Percentiles rank a stretch among this genome's conserved stretches.
Conservation (phyloP, 2,888 invertebrate genomes). For the Tenthredo livida region DNA sequence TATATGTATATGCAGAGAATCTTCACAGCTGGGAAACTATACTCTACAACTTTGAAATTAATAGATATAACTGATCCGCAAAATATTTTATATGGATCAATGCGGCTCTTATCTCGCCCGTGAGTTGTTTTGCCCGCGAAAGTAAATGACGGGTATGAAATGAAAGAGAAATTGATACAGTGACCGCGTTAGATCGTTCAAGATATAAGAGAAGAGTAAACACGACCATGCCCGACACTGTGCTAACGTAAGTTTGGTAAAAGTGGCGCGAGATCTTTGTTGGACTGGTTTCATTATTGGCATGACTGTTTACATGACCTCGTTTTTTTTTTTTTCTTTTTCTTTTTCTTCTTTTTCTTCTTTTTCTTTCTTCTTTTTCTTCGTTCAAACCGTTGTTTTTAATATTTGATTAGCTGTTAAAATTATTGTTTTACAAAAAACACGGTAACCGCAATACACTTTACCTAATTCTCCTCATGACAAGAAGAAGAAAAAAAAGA, state of each 20-base stretch:
- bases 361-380: neutral
- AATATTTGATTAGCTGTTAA: neutral
- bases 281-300: conserved; percentile 10
- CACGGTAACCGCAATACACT: neutral
- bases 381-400: neutral
- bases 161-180: neutral
- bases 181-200: neutral
- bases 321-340: neutral
- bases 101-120: neutral
- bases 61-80: neutral
- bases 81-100: neutral
- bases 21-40: neutral
- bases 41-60: neutral
- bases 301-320: conserved; percentile 20
- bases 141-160: neutral
- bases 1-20: neutral
- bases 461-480: neutral
- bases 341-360: neutral
- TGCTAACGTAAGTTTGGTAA: conserved; percentile 7
- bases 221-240: neutral
- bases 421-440: neutral
- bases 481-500: neutral
- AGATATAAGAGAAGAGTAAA: conserved; percentile 4
- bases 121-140: neutral
- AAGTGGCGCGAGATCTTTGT: neutral